Conservation (phyloP, 2,888 invertebrate species). For the Tetheella fluctuosa region DNA sequence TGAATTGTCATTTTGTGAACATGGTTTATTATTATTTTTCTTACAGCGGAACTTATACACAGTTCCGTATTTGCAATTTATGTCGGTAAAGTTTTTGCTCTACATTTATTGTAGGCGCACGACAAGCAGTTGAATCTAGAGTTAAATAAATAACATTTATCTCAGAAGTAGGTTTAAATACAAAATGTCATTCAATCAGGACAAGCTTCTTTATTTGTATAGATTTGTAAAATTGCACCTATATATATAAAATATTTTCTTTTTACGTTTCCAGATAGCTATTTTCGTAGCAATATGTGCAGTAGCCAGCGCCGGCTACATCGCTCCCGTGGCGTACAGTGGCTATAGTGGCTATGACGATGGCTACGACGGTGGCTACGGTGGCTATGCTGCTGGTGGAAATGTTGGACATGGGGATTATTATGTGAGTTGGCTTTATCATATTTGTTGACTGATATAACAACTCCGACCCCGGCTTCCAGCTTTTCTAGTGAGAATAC, state of each 20-base stretch:
- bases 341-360: conserved; percentile 40
- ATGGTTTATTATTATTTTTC: too few species aligned
- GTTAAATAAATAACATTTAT: too few species aligned
- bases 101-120: too few species aligned
- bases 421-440: conserved; percentile 55
- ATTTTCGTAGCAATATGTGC: conserved; percentile 58
- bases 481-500: background rate
- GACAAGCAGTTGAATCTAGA: too few species aligned
- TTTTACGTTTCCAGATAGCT: conserved; percentile 53
- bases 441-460: too few species aligned
- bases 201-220: too few species aligned
- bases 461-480: background rate
- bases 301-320: conserved; percentile 59
- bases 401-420: conserved; percentile 65
- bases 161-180: too few species aligned
- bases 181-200: too few species aligned
- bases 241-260: background rate
- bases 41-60: too few species aligned
- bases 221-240: too few species aligned
- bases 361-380: conserved; percentile 29
- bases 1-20: conserved; percentile 19
- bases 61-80: too few species aligned
- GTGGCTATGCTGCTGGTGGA: conserved; percentile 34
- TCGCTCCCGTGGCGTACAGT: conserved; percentile 44
- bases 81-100: too few species aligned